These are phyloP conservation scores for Mesembrinibis cayennensis DNA, from an alignment of 2,113 vertebrate genomes.

Conservation along the genomic window DNA sequence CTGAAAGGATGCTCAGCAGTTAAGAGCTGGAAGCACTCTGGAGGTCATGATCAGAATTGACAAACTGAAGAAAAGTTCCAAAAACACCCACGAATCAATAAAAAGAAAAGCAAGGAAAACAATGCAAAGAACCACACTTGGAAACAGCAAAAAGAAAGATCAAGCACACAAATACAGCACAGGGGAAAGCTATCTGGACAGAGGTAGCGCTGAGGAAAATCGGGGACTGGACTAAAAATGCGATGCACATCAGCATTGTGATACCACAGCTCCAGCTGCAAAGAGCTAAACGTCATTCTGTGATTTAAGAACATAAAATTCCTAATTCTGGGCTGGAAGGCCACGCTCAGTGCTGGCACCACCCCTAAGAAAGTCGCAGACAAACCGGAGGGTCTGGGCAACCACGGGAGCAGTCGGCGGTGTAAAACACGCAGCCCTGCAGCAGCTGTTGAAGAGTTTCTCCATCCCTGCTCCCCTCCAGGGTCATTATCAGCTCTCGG, in stretches of 20 bases:
- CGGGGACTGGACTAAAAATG: background rate
- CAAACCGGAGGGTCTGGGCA: background rate
- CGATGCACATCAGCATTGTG: fast-evolving
- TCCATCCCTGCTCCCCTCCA: background rate
- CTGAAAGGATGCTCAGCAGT: slow-evolving; percentile 31
- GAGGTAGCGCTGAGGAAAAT: background rate
- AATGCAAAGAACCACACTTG: background rate
- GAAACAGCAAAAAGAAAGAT: background rate
- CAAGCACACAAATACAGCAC: background rate
- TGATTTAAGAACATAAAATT: background rate
- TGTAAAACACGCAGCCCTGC: fast-evolving
- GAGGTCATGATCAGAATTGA: slow-evolving; percentile 26
- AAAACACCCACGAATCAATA: slow-evolving; percentile 13
- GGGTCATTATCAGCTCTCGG: fast-evolving
- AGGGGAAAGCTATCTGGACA: background rate
- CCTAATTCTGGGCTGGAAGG: background rate
- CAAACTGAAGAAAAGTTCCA: background rate
- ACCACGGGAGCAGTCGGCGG: background rate
- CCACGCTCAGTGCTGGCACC: fast-evolving
- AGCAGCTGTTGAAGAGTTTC: background rate
- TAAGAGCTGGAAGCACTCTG: slow-evolving; percentile 17
- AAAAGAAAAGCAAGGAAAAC: background rate
- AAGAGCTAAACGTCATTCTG: background rate
- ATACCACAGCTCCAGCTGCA: background rate
- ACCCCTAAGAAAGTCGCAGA: background rate